Evolutionary conservation across 2,888 invertebrate species (phyloP), one percentile per base, ranked within the genome.

Genomic region (Tachina fera): DNA sequence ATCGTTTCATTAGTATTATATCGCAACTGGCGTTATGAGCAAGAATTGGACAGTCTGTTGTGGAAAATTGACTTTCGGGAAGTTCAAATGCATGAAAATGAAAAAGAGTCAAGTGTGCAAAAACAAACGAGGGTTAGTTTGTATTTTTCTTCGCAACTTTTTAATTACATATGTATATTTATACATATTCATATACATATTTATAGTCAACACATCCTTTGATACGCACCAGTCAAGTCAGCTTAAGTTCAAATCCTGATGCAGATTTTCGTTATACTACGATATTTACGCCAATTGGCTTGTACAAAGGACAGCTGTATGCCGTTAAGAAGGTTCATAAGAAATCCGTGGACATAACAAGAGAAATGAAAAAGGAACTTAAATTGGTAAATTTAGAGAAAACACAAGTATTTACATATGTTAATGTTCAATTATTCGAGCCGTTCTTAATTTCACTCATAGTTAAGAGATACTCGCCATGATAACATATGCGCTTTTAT

Each of bases 31-130:
- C 95, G 96, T 53, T 98, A 98, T 92, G 98, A 98, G 91, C 98
- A 98, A 90, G 98, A 98, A 90, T 94, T 98, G 87, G 98, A 98
- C 91, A 97, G 97, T 77, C 93, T 98, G 53, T 94, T 98, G 53
- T 98, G 98, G 98, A 98, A 98, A 93, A 96, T 98, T 81, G 98
- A 98, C 93, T 98, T 96, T 93, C 95, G 96, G 86, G 98, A 98
- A 89, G 96, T 98, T 67, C 96, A 97, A 90, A 94, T 97, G 88
- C 95, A 94, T 88, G 95, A 95, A 80, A 92, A 89, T 87, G 94
- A 94, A 87, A 93, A 93, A 80, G 94, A 94, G 83, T 91, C 93
- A 53, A 88, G 90, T 70, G 91, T 89, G 86, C 92, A 92, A 87
- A 93, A 91, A 87, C 91, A 90, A 89, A 93, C 93, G 22, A 89